Conservation (phyloP, 2,113 vertebrate species). For the Pogonocichla stellata region DNA sequence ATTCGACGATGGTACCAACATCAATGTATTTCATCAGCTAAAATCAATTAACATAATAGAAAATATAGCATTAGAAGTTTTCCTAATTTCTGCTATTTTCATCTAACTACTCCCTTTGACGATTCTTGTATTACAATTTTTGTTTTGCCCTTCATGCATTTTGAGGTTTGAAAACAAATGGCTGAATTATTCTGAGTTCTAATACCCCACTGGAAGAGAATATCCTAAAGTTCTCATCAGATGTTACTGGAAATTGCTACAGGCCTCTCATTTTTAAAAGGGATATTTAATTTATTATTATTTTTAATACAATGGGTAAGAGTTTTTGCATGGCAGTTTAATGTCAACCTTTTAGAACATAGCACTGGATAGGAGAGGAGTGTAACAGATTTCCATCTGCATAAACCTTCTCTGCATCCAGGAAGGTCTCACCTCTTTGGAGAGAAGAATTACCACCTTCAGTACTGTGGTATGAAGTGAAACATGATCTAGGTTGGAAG, state of each 20-base stretch:
- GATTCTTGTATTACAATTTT: not conserved
- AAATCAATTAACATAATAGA: not conserved
- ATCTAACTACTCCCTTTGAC: not conserved
- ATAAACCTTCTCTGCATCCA: not conserved
- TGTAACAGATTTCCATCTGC: not conserved
- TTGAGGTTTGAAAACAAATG: not conserved
- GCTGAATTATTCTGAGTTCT: not conserved
- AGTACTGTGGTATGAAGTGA: not conserved
- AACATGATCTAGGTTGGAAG: not conserved
- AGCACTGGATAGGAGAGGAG: not conserved
- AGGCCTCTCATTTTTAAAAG: not conserved
- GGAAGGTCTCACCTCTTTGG: not conserved
- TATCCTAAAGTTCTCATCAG: not conserved
- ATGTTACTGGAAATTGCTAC: not conserved
- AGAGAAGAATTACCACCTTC: not conserved
- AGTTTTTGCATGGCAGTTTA: not conserved
- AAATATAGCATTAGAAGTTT: not conserved
- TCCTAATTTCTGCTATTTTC: not conserved
- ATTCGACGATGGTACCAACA: not conserved
- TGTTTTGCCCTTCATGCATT: not conserved
- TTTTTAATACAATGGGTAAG: fast-evolving
- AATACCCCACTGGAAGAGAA: not conserved
- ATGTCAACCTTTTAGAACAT: not conserved
- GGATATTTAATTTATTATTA: not conserved
- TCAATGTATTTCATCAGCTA: not conserved